These are phyloP conservation scores for Parapsyche elsis DNA, from an alignment of 1,140 invertebrate genomes.

Conservation along the genomic window DNA sequence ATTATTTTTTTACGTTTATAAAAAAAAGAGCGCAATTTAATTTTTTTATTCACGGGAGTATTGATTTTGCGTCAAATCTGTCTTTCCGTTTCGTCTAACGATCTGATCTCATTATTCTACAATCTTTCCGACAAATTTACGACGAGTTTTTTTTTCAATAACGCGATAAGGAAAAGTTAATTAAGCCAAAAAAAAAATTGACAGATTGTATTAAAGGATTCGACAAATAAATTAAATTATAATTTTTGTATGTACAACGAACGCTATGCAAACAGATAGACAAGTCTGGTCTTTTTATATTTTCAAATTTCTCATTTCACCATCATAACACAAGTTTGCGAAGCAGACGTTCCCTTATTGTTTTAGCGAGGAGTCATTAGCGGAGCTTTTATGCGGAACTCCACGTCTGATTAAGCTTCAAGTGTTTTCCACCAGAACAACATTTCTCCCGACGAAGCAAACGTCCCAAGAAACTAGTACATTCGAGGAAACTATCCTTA, in stretches of 20 bases:
- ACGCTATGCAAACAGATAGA: not conserved
- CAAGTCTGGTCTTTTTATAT: not conserved
- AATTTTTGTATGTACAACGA: not conserved
- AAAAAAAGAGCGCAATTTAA: no score
- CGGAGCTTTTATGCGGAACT: not conserved
- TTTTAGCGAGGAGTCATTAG: not conserved
- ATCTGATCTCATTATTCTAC: conserved; percentile 26
- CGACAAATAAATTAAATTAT: conserved; percentile 1
- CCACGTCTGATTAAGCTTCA: conserved; percentile 17
- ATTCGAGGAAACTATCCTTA: no score
- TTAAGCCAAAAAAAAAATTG: not conserved
- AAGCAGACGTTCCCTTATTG: not conserved
- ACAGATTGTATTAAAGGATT: conserved; percentile 22
- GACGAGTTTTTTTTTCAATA: conserved; percentile 16
- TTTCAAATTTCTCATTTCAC: not conserved
- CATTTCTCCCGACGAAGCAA: not conserved
- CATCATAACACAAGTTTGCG: not conserved
- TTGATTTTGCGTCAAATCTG: conserved; percentile 24
- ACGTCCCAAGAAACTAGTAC: no score
- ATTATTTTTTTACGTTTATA: no score
- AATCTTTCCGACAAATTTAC: conserved; percentile 27
- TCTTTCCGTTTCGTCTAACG: conserved; percentile 18
- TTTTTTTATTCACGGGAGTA: not conserved
- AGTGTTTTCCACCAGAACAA: conserved; percentile 6
- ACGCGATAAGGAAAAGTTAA: conserved; percentile 25